Conservation (phyloP, 2,113 vertebrate species). For the Manacus vitellinus region DNA sequence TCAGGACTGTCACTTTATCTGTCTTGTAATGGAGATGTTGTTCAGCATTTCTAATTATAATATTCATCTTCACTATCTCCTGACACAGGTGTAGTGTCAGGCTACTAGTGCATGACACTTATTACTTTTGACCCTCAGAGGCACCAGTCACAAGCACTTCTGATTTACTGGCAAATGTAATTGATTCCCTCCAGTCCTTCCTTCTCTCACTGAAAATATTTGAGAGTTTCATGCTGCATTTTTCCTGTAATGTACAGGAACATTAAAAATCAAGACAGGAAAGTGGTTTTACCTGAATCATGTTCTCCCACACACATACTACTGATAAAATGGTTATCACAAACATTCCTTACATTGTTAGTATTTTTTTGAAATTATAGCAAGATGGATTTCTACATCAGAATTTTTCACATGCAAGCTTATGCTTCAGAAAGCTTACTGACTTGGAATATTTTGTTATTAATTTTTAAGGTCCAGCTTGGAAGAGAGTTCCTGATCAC, state of each 20-base stretch:
- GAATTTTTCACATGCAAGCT: neutral
- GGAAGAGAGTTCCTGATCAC: neutral
- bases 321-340: neutral
- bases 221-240: constrained; percentile 3
- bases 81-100: constrained; percentile 28
- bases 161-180: constrained; percentile 15
- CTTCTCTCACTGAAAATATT: constrained; percentile 54
- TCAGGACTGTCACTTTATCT: neutral
- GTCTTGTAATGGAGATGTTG: constrained; percentile 17
- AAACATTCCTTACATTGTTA: neutral
- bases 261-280: neutral
- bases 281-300: neutral
- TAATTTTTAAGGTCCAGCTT: neutral
- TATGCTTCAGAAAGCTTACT: neutral
- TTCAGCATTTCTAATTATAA: constrained; percentile 41
- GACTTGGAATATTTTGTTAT: neutral
- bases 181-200: constrained; percentile 25
- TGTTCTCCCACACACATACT: neutral
- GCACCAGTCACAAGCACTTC: constrained; percentile 3
- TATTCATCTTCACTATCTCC: constrained; percentile 63
- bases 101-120: constrained; percentile 36
- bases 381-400: neutral
- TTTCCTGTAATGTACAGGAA: neutral
- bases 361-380: neutral
- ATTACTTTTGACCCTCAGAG: constrained; percentile 58